These are phyloP conservation scores for Dallia pectoralis DNA, from an alignment of 2,797 vertebrate genomes.

Conservation along the genomic window DNA sequence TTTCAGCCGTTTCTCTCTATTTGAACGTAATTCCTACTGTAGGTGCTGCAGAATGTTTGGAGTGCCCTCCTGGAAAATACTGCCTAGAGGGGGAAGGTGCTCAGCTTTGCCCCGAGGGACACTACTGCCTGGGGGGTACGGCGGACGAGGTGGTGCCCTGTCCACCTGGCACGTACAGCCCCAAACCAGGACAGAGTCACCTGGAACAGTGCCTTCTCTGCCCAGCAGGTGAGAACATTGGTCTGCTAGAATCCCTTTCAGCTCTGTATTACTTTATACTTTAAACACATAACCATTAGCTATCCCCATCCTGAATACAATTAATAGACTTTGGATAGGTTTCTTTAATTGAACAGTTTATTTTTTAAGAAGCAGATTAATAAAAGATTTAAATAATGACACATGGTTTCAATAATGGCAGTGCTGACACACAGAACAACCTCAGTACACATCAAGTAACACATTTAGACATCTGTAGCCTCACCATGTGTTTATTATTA, in stretches of 20 bases:
- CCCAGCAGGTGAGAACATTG: slow-evolving; percentile 81
- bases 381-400: too few relatives aligned
- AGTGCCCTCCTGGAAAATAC: slow-evolving; percentile 82
- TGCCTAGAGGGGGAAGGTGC: slow-evolving; percentile 76
- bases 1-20: neutral
- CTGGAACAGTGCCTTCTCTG: slow-evolving; percentile 81
- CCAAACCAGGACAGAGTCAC: slow-evolving; percentile 71
- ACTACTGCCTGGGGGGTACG: slow-evolving; percentile 78
- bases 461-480: too few relatives aligned
- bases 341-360: too few relatives aligned
- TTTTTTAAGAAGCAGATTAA: too few relatives aligned
- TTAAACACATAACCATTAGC: too few relatives aligned
- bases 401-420: too few relatives aligned
- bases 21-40: slow-evolving; percentile 3
- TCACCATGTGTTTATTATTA: neutral
- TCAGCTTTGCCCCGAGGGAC: slow-evolving; percentile 75
- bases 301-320: too few relatives aligned
- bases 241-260: slow-evolving; percentile 12
- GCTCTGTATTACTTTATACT: too few relatives aligned
- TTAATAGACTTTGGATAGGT: too few relatives aligned
- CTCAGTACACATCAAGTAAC: too few relatives aligned
- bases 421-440: too few relatives aligned
- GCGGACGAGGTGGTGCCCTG: slow-evolving; percentile 76
- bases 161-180: slow-evolving; percentile 81
- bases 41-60: slow-evolving; percentile 74